Evolutionary conservation across 2,797 vertebrate species (phyloP), one percentile per base, ranked within the genome.

Genomic region (Microctenopoma steveboyesi): DNA sequence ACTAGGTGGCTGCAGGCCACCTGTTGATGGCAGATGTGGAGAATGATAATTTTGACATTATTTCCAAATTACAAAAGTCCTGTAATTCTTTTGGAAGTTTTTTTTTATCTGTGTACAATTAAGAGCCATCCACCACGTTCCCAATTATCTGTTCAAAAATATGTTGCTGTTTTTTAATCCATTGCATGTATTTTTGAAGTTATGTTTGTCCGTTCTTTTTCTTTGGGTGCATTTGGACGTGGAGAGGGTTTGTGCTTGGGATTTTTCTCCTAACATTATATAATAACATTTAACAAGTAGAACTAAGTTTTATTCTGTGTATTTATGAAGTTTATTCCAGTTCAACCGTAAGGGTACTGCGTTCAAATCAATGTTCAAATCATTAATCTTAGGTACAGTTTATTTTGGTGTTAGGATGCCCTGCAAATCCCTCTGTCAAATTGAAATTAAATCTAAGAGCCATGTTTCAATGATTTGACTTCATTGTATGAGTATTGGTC

Each of bases 1-100:
- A 94, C 92, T 84, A 90, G 92, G 90, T 93, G 92, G 93, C 84
- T 85, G 74, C 78, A 83, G 74, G 75, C 85, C 73, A 48, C 76
- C 81, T 57, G 28, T 30, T 57, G 27, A 72, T 46, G 59, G 60
- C 66, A 15, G 40, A 9, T 47, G n/a, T 46, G 3, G 9, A 16
- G 4, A 18, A 43, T 43, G 42, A 4, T 16, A 46, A 12, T 74
- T 59, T 54, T 28, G 39, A 18, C 56, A 40, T 71, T 22, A 7
- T 39, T 66, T 25, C 65, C 43, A 57, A 53, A 56, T 60, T n/a
- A 52, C 7, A 40, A 45, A 39, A 42, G 27, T 59, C 27, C 15
- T 9, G 11, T 60, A 14, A 45, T 53, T 40, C 48, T 47, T 62
- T 46, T 73, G 40, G 63, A 39, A 50, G 9, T 18, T 50, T 25